These are phyloP conservation scores for Triplophysa bombifrons DNA, from an alignment of 2,797 vertebrate genomes.

Conservation along the genomic window DNA sequence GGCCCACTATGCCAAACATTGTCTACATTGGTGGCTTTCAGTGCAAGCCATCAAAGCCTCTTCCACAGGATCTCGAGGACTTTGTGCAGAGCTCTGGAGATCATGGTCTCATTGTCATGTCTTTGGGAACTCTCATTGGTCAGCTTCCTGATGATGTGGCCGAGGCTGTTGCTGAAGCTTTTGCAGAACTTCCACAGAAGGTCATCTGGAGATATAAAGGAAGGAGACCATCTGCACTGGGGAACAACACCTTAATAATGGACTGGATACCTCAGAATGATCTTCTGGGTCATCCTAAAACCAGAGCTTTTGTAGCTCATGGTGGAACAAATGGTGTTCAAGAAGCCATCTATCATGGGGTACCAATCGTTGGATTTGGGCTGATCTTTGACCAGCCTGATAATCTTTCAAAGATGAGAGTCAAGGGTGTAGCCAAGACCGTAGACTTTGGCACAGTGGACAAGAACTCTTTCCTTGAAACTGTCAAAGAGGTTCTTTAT, in stretches of 20 bases:
- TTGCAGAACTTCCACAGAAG: slow-evolving; percentile 62
- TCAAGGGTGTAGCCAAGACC: slow-evolving; percentile 53
- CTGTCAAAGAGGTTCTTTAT: slow-evolving; percentile 56
- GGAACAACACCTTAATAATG: slow-evolving; percentile 62
- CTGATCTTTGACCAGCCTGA: slow-evolving; percentile 63
- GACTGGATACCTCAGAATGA: slow-evolving; percentile 65
- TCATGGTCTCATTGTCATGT: slow-evolving; percentile 68
- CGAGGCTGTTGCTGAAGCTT: slow-evolving; percentile 56
- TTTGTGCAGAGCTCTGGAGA: slow-evolving; percentile 64
- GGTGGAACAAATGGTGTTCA: slow-evolving; percentile 63
- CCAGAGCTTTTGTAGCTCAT: slow-evolving; percentile 60
- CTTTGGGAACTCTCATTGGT: slow-evolving; percentile 57
- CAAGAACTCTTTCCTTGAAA: slow-evolving; percentile 47
- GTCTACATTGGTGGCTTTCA: slow-evolving; percentile 67
- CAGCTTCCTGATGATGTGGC: slow-evolving; percentile 50
- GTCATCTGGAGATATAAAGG: slow-evolving; percentile 60
- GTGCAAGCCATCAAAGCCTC: slow-evolving; percentile 61
- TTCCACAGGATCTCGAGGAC: slow-evolving; percentile 61
- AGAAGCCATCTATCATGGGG: slow-evolving; percentile 62
- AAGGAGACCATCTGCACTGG: slow-evolving; percentile 46
- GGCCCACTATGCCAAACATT: slow-evolving; percentile 65
- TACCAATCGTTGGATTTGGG: slow-evolving; percentile 60
- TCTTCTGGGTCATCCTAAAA: slow-evolving; percentile 61
- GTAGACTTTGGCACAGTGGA: slow-evolving; percentile 50
- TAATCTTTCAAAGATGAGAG: slow-evolving; percentile 57